Evolutionary conservation across 2,888 invertebrate species (phyloP), one percentile per base, ranked within the genome.

Genomic region (Macrostomum cliftonense): DNA sequence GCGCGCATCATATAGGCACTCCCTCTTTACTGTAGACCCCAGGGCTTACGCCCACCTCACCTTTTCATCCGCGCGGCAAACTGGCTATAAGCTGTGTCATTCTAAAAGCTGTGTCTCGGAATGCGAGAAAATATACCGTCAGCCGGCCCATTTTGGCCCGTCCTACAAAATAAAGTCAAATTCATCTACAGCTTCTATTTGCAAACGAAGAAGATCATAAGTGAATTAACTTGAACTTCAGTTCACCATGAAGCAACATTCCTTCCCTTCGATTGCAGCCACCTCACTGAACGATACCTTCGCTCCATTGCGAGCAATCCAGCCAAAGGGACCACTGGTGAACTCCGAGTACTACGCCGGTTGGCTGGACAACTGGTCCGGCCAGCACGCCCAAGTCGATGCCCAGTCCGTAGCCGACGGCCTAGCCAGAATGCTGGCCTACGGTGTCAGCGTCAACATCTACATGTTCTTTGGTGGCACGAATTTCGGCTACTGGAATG

Each of bases 391-490:
- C 43, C 73, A 71, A 36, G 76, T 76, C 0, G 57, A 62, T 17
- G 74, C 77, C 0, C 60, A 64, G 0, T 53, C 40, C 0, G 75
- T 84, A 13, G 72, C 77, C 0, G 39, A 20, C 21, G 46, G 46
- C 13, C 49, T 62, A 19, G 55, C 55, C 14, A 43, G 42, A 14
- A 61, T 67, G 20, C 50, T 61, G 40, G 14, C 51, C 16, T 49
- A 53, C 49, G 56, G 56, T 47, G 75, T 76, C n/a, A 77, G 79
- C 47, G 78, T 86, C 37, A 87, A 7, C 55, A 68, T 66, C 62
- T 91, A 88, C 64, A 84, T 89, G 82, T 87, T 86, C 70, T 80
- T 79, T 60, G 89, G 89, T 13, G 88, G 89, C 45, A 82, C 83
- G 1, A 87, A 83, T 53, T 68, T 70, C 61, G 69, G 63, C 5